Evolutionary conservation across 2,113 vertebrate species (phyloP).

Genomic region (Accipiter cooperii): DNA sequence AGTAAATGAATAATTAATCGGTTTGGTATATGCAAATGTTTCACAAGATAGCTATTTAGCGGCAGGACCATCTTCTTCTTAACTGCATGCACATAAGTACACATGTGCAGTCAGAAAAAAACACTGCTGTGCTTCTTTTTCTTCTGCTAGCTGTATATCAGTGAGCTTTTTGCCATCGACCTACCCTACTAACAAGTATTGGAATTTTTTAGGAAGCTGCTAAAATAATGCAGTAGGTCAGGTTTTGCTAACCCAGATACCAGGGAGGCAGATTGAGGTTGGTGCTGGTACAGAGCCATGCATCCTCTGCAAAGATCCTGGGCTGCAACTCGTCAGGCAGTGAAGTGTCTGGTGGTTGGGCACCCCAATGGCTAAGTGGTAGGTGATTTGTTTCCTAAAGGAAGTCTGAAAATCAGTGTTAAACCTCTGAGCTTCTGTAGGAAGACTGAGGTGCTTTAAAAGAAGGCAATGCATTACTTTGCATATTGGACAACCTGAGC

Average conservation of each 20-base stretch:
- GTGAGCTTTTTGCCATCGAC: accelerated
- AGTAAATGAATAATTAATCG: slow-evolving; percentile 66
- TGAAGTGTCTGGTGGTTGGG: not conserved
- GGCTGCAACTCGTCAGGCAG: not conserved
- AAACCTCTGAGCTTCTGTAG: not conserved
- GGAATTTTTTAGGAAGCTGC: not conserved
- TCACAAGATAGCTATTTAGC: not conserved
- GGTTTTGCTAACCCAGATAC: not conserved
- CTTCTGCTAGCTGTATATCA: not conserved
- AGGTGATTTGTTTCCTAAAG: not conserved
- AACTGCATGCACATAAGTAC: not conserved
- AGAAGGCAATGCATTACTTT: no score
- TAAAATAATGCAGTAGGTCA: not conserved
- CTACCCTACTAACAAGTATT: not conserved
- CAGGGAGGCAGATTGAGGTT: not conserved
- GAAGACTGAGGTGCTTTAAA: not conserved
- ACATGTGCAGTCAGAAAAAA: not conserved
- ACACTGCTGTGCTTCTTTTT: not conserved
- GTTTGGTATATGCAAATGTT: slow-evolving; percentile 34
- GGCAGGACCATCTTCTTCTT: not conserved
- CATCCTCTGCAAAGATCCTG: not conserved
- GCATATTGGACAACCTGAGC: not conserved
- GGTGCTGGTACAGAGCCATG: not conserved
- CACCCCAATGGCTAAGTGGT: not conserved
- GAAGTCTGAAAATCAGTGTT: not conserved